Conservation (phyloP, 2,797 vertebrate species). For the Myotis findleyi region DNA sequence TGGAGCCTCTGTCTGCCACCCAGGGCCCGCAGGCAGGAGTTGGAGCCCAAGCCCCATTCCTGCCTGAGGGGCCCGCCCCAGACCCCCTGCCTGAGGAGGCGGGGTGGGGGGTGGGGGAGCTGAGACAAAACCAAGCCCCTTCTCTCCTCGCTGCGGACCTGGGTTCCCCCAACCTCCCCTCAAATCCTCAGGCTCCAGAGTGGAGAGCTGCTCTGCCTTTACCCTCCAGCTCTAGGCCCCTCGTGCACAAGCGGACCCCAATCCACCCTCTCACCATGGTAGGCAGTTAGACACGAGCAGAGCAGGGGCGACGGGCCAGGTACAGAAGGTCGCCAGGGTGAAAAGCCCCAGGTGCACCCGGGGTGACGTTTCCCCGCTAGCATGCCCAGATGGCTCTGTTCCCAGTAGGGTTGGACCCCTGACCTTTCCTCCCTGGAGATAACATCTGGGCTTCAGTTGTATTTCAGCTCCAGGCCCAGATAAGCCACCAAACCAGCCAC, state of each 20-base stretch:
- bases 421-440: too few relatives aligned
- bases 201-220: not conserved
- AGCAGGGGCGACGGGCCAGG: too few relatives aligned
- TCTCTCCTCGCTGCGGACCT: not conserved
- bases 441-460: too few relatives aligned
- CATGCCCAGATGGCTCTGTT: too few relatives aligned
- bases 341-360: too few relatives aligned
- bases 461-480: too few relatives aligned
- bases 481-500: too few relatives aligned
- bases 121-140: not conserved
- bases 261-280: rapidly evolving
- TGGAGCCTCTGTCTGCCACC: not conserved
- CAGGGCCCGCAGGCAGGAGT: not conserved
- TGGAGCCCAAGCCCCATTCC: not conserved
- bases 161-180: not conserved
- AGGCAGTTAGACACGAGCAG: too few relatives aligned
- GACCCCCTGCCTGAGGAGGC: not conserved
- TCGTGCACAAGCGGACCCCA: not conserved
- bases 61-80: not conserved
- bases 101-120: too few relatives aligned
- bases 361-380: too few relatives aligned
- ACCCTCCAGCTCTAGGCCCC: not conserved
- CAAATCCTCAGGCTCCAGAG: not conserved
- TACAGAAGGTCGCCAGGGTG: too few relatives aligned
- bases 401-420: too few relatives aligned